Evolutionary conservation across 2,113 vertebrate species (phyloP), one percentile per base, ranked within the genome.

Genomic region (Tor tambroides): DNA sequence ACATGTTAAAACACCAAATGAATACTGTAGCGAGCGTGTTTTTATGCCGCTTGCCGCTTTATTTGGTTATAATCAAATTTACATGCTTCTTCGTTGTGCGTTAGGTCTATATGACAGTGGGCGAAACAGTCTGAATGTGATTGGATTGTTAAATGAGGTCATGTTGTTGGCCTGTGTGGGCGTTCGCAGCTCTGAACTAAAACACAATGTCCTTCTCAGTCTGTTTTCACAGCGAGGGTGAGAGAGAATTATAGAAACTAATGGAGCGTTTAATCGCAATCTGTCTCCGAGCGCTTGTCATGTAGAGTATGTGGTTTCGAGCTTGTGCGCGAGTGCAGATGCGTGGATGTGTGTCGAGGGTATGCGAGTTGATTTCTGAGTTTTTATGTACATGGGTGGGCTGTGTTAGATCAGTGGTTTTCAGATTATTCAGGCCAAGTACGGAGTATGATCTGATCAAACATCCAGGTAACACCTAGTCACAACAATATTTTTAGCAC

Each of bases 221-320:
- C 49, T 67, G 30, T 51, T 74, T 86, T 84, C 49, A 82, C 74
- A 75, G 65, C 21, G 51, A 71, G 51, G 61, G 74, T 32, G 80
- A 86, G 56, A 82, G 83, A 87, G 78, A 74, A 79, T 76, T 84
- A 80, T 59, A 87, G 80, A 85, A 87, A 85, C 82, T 87, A 87
- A 87, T 90, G 83, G 84, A 86, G 88, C 80, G 72, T 84, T 90
- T 90, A 86, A 89, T 90, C 81, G 65, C 80, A 86, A 38, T 90
- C 87, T 90, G 86, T 85, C 80, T 85, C 63, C 41, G 23, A 85
- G 43, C 28, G 26, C 69, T 26, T 81, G 56, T 65, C 49, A 74
- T 59, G 79, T 69, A 69, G 23, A 82, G 32, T 61, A 35, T 43
- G 59, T 54, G 74, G 54, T 65, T 54, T 43, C 6, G 30, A 26